Conservation (phyloP, 2,888 invertebrate species). For the Folsomia candida region DNA sequence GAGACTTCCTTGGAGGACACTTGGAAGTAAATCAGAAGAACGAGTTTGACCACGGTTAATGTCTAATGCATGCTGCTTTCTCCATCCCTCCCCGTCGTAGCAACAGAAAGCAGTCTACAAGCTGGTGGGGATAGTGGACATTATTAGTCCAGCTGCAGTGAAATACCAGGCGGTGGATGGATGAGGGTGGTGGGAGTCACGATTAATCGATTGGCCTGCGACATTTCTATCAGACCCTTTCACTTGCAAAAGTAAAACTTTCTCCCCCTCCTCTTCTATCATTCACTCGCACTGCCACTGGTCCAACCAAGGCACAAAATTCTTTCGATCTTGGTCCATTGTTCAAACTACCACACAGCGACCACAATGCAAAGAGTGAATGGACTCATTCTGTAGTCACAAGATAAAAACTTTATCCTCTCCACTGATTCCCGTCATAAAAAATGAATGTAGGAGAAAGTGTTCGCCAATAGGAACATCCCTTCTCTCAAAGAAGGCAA, state of each 20-base stretch:
- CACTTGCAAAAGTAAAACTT: not conserved
- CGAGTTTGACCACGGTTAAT: not conserved
- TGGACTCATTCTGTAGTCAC: not conserved
- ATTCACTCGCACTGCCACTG: not conserved
- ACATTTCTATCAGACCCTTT: constrained; percentile 25
- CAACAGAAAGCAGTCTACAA: not conserved
- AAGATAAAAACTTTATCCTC: constrained; percentile 4
- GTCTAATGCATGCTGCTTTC: not conserved
- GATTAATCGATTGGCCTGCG: constrained; percentile 35
- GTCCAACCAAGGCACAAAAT: not conserved
- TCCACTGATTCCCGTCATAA: not conserved
- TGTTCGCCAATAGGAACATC: too few species aligned
- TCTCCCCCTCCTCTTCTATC: not conserved
- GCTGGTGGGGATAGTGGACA: not conserved
- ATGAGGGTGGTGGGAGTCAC: constrained; percentile 1
- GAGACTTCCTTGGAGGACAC: not conserved
- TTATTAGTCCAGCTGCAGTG: not conserved
- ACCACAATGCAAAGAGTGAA: not conserved
- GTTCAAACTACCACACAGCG: too few species aligned
- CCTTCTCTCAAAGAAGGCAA: too few species aligned
- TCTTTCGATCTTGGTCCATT: not conserved
- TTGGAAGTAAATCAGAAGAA: not conserved
- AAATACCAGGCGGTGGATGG: not conserved
- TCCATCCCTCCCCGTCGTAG: not conserved
- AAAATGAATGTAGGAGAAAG: not conserved